Evolutionary conservation across 2,888 invertebrate species (phyloP).

Genomic region (Epinotia nisella): DNA sequence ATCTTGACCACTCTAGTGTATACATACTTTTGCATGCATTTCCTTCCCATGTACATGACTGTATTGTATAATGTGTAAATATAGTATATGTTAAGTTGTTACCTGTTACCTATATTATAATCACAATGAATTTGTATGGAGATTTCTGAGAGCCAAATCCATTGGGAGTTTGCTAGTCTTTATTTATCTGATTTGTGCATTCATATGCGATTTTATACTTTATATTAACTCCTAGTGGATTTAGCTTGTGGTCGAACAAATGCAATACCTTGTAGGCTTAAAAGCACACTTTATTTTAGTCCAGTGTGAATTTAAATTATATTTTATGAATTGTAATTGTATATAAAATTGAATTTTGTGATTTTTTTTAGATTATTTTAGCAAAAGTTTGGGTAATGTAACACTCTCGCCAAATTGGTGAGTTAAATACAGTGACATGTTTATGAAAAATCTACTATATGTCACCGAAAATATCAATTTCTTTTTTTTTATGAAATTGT

Average conservation of each 20-base stretch:
- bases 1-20: slow-evolving; percentile 2
- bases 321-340: slow-evolving; percentile 32
- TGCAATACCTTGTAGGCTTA: slow-evolving; percentile 24
- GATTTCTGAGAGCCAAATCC: slow-evolving; percentile 67
- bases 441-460: too few relatives aligned
- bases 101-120: slow-evolving; percentile 60
- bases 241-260: slow-evolving; percentile 64
- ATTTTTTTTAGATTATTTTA: slow-evolving; percentile 22
- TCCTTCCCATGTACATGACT: slow-evolving; percentile 59
- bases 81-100: slow-evolving; percentile 69
- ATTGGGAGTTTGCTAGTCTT: slow-evolving; percentile 71
- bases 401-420: slow-evolving; percentile 22
- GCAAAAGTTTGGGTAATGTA: slow-evolving; percentile 11
- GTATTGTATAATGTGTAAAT: slow-evolving; percentile 64
- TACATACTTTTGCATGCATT: slow-evolving; percentile 60
- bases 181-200: slow-evolving; percentile 67
- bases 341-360: slow-evolving; percentile 34
- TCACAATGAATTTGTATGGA: slow-evolving; percentile 48
- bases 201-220: slow-evolving; percentile 50
- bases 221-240: slow-evolving; percentile 64
- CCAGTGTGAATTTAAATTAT: slow-evolving; percentile 32
- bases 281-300: slow-evolving; percentile 36
- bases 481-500: too few relatives aligned
- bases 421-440: slow-evolving; percentile 6
- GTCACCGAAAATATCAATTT: too few relatives aligned